phyloP scores from a whole-genome alignment of 2,888 invertebrate genomes.

The Neoaliturus tenellus region DNA sequence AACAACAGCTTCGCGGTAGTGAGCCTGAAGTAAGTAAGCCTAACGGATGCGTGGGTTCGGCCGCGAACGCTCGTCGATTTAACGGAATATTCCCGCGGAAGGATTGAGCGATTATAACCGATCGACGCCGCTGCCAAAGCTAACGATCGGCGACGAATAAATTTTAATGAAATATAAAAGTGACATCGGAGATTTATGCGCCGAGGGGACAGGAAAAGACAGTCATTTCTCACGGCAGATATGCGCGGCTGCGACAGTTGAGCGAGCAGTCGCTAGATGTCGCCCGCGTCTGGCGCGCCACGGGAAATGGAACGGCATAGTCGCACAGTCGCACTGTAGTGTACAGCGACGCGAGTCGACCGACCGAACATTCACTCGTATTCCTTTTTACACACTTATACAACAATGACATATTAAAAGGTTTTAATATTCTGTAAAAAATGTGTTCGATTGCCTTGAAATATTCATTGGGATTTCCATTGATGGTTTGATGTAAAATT shows the following conservation, averaged over 20 bases:
- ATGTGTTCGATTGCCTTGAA: too few species aligned
- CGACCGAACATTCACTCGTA: too few species aligned
- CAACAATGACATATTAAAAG: too few species aligned
- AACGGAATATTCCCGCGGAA: conserved; percentile 17
- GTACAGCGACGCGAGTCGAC: too few species aligned
- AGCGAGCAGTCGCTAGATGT: not conserved
- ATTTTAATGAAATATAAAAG: conserved; percentile 48
- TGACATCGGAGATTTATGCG: conserved; percentile 27
- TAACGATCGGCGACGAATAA: conserved; percentile 42
- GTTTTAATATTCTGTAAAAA: too few species aligned
- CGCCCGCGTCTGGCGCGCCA: not conserved
- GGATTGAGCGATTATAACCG: conserved; percentile 35
- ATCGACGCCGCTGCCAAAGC: not conserved
- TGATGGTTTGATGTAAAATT: too few species aligned
- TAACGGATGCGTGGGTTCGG: too few species aligned
- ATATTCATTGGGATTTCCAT: too few species aligned
- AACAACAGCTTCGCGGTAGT: too few species aligned
- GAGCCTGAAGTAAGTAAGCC: too few species aligned
- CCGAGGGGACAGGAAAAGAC: conserved; percentile 47
- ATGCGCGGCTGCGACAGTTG: conserved; percentile 22
- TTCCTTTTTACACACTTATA: too few species aligned
- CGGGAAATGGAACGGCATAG: not conserved
- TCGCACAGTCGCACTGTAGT: too few species aligned
- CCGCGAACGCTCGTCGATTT: not conserved
- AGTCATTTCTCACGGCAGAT: conserved; percentile 43